Evolutionary conservation across 2,888 invertebrate species (phyloP).

Genomic region (Incurvaria masculella): DNA sequence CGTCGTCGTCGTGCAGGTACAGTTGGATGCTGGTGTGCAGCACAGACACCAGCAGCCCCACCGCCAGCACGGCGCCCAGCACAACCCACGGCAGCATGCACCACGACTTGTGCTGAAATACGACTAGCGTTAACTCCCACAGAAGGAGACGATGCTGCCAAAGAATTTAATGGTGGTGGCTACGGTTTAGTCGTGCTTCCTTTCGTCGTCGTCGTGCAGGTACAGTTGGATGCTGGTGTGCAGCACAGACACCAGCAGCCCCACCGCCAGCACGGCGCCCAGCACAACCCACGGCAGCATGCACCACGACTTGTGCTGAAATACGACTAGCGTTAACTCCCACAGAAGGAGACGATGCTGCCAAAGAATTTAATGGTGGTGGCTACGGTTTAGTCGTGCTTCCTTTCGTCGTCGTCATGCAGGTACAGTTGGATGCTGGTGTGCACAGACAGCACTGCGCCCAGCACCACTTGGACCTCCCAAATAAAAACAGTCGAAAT

Average conservation of each 20-base stretch:
- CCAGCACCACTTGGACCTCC: constrained; percentile 66
- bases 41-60: constrained; percentile 74
- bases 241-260: constrained; percentile 72
- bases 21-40: constrained; percentile 72
- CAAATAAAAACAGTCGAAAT: no score
- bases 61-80: constrained; percentile 46
- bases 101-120: constrained; percentile 75
- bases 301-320: constrained; percentile 75
- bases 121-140: no score
- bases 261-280: constrained; percentile 75
- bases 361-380: no score
- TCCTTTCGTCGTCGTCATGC: constrained; percentile 50
- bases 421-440: constrained; percentile 73
- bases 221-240: constrained; percentile 75
- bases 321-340: no score
- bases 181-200: no score
- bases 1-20: not conserved
- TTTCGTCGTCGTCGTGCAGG: constrained; percentile 55
- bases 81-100: constrained; percentile 82
- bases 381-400: no score
- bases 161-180: no score
- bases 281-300: constrained; percentile 85
- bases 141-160: no score
- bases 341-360: no score
- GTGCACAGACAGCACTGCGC: constrained; percentile 55